Conservation (phyloP, 2,888 invertebrate genomes). For the Drosophila merina region DNA sequence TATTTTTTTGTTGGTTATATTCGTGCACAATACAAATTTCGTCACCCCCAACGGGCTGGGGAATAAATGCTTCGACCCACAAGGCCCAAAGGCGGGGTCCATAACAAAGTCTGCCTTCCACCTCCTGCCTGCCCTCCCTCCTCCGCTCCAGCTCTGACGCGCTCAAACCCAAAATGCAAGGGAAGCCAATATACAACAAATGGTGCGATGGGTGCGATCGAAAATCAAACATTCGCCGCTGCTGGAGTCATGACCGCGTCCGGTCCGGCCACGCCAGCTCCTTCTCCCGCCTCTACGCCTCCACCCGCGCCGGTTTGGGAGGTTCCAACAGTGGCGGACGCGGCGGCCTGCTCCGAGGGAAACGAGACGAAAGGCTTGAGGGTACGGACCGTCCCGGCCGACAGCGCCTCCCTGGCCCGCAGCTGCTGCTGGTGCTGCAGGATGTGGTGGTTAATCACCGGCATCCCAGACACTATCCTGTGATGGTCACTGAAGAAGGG, state of each 20-base stretch:
- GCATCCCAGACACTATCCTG: slow-evolving; percentile 45
- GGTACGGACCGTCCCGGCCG: slow-evolving; percentile 28
- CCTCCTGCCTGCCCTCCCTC: not conserved
- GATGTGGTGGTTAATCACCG: slow-evolving; percentile 36
- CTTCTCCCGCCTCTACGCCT: not conserved
- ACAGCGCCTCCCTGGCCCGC: slow-evolving; percentile 42
- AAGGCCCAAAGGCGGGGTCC: not conserved
- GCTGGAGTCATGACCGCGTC: not conserved
- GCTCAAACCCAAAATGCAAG: slow-evolving; percentile 8
- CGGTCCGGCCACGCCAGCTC: not conserved
- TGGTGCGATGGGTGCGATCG: not conserved
- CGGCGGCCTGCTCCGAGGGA: slow-evolving; percentile 5
- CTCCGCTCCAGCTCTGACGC: not conserved
- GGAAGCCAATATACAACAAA: slow-evolving; percentile 11
- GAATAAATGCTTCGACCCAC: not conserved
- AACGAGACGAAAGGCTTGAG: slow-evolving; percentile 48
- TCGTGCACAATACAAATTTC: slow-evolving; percentile 28
- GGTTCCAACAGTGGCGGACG: not conserved
- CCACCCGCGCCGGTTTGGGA: not conserved
- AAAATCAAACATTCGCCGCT: slow-evolving; percentile 7
- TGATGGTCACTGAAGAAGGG: slow-evolving; percentile 86
- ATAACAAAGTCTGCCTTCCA: not conserved
- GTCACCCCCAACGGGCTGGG: slow-evolving; percentile 4
- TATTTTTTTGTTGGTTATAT: not conserved
- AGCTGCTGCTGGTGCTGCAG: slow-evolving; percentile 12